Base-by-base conservation (phyloP, 2,888 invertebrate genomes). In the Peribatodes rhomboidaria region DNA sequence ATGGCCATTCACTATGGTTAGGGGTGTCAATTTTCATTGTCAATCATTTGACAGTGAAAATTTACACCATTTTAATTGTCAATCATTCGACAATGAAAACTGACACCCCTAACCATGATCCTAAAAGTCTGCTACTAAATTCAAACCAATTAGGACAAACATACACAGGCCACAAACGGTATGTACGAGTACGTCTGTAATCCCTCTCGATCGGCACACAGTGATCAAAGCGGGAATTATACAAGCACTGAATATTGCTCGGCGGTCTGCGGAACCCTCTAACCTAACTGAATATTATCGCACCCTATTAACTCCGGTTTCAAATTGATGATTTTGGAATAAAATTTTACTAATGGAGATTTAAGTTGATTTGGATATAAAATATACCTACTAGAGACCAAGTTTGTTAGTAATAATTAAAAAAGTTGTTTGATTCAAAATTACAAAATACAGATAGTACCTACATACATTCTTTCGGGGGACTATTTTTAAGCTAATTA, bases 201-300 rank as follows among this genome's bases (percentile, higher is more conserved):
- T 37, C 50, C 35, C 35, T 50, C n/a, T 20, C 35, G n/a, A 35
- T 35, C 20, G 13, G 50, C n/a, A 50, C 50, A 35, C 8, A 50
- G 18, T 35, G 50, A 50, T 50, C 50, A 50, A 50, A 50, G 50
- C 13, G 18, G 14, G 16, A 50, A 50, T 50, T 37, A 50, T 3
- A 50, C 18, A 50, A 18, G 18, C 50, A 50, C 20, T 37, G 50
- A 50, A 50, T 35, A 50, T 50, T 37, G 37, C 41, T 52, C 44
- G 18, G 0, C 22, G 50, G 8, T 35, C 50, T 18, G 20, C 14
- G 4, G 31, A 31, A 31, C 18, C 50, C 50, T 49, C 35, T 18
- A 50, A 16, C 18, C n/a, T n/a, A 27, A 27, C 27, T 27, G 27
- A 27, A 27, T 6, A 35, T 18, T 50, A 50, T 35, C 50, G 35